phyloP scores from a whole-genome alignment of 2,888 invertebrate species.

The Pedicia rivosa region DNA sequence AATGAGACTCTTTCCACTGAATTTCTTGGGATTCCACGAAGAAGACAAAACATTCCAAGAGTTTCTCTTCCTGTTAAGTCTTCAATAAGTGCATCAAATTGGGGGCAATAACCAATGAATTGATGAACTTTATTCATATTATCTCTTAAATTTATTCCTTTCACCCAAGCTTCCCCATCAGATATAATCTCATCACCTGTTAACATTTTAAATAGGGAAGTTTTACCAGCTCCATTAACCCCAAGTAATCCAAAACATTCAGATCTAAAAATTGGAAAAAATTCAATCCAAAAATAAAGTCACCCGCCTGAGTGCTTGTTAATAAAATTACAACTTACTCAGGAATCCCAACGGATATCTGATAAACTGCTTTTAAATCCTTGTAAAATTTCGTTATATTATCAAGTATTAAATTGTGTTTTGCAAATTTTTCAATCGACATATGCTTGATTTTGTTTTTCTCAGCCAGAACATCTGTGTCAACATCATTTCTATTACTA shows the following conservation, averaged over 20 bases:
- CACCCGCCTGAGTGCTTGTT: neutral
- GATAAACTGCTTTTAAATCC: slow-evolving; percentile 60
- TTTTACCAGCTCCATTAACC: slow-evolving; percentile 78
- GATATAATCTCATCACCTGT: slow-evolving; percentile 65
- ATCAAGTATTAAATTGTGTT: slow-evolving; percentile 41
- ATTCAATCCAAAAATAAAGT: slow-evolving; percentile 2
- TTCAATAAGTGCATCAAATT: slow-evolving; percentile 54
- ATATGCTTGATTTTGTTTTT: slow-evolving; percentile 32
- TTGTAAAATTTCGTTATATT: slow-evolving; percentile 62
- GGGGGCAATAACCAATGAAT: slow-evolving; percentile 56
- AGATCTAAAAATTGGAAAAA: slow-evolving; percentile 24
- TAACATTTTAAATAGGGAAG: slow-evolving; percentile 78
- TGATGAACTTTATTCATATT: slow-evolving; percentile 41
- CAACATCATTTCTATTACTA: slow-evolving; percentile 28
- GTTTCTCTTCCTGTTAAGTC: slow-evolving; percentile 57
- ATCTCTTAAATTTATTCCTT: slow-evolving; percentile 35
- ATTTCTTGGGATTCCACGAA: slow-evolving; percentile 40
- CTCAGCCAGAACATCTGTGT: slow-evolving; percentile 42
- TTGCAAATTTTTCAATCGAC: slow-evolving; percentile 22
- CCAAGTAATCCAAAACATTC: slow-evolving; percentile 75
- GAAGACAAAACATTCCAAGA: slow-evolving; percentile 43
- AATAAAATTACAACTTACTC: slow-evolving; percentile 18
- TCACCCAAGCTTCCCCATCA: slow-evolving; percentile 52
- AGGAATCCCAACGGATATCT: slow-evolving; percentile 39
- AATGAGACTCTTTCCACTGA: slow-evolving; percentile 24